phyloP scores from a whole-genome alignment of 1,140 invertebrate species.

The Cydia splendana region DNA sequence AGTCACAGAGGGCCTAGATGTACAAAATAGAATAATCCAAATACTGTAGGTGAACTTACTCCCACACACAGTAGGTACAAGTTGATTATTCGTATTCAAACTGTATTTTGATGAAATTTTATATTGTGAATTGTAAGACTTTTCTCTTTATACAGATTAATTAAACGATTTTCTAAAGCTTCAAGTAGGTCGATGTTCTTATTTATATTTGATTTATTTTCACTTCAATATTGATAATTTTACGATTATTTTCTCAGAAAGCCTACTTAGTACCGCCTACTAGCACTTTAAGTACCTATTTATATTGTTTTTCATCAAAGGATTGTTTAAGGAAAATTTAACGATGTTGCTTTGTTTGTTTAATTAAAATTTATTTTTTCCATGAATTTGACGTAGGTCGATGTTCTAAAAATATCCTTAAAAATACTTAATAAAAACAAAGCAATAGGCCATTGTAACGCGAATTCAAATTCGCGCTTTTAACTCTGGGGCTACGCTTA shows the following conservation, averaged over 20 bases:
- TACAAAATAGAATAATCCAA: no score
- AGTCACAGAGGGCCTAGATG: no score
- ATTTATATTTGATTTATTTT: neutral
- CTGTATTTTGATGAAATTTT: neutral
- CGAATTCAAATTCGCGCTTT: neutral
- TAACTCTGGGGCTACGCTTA: neutral
- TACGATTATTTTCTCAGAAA: neutral
- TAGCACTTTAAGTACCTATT: no score
- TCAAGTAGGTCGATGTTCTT: neutral
- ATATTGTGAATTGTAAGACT: neutral
- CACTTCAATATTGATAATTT: neutral
- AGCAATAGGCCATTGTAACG: neutral
- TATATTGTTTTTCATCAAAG: no score
- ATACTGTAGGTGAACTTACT: no score
- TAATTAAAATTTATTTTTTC: neutral
- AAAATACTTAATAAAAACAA: no score
- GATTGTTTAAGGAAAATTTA: no score
- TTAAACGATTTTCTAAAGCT: neutral
- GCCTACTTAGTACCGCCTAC: no score
- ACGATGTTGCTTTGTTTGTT: neutral
- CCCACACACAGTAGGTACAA: no score
- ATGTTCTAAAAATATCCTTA: neutral
- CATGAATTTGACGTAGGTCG: neutral
- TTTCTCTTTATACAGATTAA: neutral
- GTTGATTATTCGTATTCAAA: neutral